Evolutionary conservation across 2,888 invertebrate genomes (phyloP).

Genomic region (Oscheius myriophilus): DNA sequence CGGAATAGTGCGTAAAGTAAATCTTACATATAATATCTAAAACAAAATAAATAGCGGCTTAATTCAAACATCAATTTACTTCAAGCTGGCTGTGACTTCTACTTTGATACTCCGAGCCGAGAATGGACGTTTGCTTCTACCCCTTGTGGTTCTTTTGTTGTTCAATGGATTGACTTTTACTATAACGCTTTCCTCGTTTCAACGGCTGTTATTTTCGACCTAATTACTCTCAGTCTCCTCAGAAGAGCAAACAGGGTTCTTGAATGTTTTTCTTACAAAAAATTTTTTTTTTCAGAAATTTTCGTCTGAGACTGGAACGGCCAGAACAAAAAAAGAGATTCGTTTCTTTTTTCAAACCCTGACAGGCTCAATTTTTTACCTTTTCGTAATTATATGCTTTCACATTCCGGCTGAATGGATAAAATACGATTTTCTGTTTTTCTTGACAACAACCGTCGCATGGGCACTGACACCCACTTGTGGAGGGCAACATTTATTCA

Average conservation of each 20-base stretch:
- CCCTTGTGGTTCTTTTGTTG: not conserved
- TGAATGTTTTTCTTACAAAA: not conserved
- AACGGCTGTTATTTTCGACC: not conserved
- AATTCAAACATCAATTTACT: too few species aligned
- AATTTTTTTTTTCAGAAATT: slow-evolving; percentile 9
- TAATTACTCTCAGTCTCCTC: too few species aligned
- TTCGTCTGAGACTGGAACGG: not conserved
- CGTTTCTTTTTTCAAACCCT: slow-evolving; percentile 13
- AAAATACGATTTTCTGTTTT: not conserved
- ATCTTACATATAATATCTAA: too few species aligned
- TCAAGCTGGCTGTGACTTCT: slow-evolving; percentile 25
- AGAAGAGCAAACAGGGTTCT: too few species aligned
- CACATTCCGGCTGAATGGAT: too few species aligned
- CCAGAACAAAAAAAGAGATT: slow-evolving; percentile 10
- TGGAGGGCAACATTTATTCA: slow-evolving; percentile 1
- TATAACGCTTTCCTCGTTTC: slow-evolving; percentile 7
- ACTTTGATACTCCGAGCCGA: slow-evolving; percentile 3
- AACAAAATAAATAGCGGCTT: too few species aligned
- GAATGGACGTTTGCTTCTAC: slow-evolving; percentile 8
- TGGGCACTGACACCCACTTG: slow-evolving; percentile 10
- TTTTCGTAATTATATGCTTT: slow-evolving; percentile 4
- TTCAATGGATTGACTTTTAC: slow-evolving; percentile 3
- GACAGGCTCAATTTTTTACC: too few species aligned
- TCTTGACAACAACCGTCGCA: slow-evolving; percentile 12
- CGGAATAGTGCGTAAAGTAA: too few species aligned